Evolutionary conservation across 1,140 invertebrate species (phyloP), one percentile per base, ranked within the genome.

Genomic region (Acromyrmex heyeri): DNA sequence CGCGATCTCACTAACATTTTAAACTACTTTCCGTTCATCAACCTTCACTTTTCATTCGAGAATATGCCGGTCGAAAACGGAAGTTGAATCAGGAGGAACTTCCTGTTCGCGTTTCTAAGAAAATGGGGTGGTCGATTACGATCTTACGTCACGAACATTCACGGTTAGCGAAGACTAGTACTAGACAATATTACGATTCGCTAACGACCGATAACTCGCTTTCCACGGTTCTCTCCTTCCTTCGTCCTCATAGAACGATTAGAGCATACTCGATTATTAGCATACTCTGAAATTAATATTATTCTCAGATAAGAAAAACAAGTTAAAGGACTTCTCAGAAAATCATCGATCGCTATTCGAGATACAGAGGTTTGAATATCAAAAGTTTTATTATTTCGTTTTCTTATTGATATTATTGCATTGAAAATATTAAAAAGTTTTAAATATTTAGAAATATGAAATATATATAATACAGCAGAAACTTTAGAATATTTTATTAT

Each of bases 71-170:
- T 72, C 34, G 27, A 73, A 30, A 73, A 12, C 55, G n/a, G 27
- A 57, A 83, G 44, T 61, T 61, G 73, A 83, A 82, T 82, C 24
- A 73, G 7, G 18, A 82, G 12, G 4, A 75, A 50, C 67, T 61
- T 61, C 24, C 24, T 16, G 38, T 48, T 82, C 10, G 67, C 38
- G 24, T 82, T 75, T 73, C 67, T 2, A 61, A 75, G 79, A 59
- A 61, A 44, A 48, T 18, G 18, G 14, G 18, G 16, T 16, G 27
- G 38, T 83, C 38, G 55, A 75, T 75, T 83, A 61, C 14, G 27
- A 62, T 73, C 69, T 73, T n/a, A 27, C 38, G 4, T 50, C 79
- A 75, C 79, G 57, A 83, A 83, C 55, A 30, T 83, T 48, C 14
- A 24, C 38, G 59, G 62, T 62, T 83, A 82, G 3, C 34, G 4